Conservation (phyloP, 2,113 vertebrate genomes). For the Origma solitaria region DNA sequence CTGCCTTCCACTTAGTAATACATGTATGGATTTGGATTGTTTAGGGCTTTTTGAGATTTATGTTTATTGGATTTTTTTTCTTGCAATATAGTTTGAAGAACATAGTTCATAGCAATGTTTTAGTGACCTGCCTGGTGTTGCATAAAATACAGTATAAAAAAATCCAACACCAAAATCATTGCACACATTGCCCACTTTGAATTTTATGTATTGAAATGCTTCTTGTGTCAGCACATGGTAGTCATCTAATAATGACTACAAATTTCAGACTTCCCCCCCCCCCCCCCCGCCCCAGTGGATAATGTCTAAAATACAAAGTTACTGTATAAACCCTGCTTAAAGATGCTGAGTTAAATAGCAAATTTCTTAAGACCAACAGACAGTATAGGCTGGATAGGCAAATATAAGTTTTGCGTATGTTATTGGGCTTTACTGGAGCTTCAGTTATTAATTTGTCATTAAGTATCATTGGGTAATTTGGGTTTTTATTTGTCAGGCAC, state of each 20-base stretch:
- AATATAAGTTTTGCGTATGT: not conserved
- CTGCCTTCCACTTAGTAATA: not conserved
- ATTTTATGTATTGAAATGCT: not conserved
- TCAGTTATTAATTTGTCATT: not conserved
- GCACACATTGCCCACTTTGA: not conserved
- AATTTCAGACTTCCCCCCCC: not conserved
- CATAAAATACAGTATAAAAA: not conserved
- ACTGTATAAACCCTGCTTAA: not conserved
- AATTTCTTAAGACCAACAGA: not conserved
- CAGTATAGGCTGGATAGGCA: not conserved
- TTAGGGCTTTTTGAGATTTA: not conserved
- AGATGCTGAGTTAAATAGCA: not conserved
- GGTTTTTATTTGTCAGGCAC: not conserved
- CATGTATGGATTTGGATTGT: accelerated
- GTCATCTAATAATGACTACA: not conserved
- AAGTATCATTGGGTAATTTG: not conserved
- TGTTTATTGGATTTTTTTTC: not conserved
- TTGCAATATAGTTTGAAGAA: not conserved
- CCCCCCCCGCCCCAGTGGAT: too few relatives aligned
- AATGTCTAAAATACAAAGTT: not conserved
- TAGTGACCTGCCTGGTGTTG: not conserved
- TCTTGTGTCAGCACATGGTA: not conserved
- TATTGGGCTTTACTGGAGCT: not conserved
- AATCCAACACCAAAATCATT: not conserved
- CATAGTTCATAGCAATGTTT: not conserved